Conservation (phyloP, 2,113 vertebrate species). For the Collichthys lucidus region DNA sequence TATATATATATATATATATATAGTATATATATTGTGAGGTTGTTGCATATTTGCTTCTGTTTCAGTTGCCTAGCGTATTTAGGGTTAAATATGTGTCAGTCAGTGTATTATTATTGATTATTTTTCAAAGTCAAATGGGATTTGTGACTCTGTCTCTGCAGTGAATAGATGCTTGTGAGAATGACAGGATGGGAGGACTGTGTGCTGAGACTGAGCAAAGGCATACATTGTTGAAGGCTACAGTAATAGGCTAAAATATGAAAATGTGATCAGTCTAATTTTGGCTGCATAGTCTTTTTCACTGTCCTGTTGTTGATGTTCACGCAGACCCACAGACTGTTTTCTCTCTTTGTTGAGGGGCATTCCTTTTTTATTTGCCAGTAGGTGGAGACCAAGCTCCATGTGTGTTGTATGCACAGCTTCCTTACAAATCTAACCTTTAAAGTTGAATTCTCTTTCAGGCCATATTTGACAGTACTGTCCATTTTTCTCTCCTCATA, state of each 20-base stretch:
- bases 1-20: too few relatives aligned
- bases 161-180: slow-evolving; percentile 12
- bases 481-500: slow-evolving; percentile 67
- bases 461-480: slow-evolving; percentile 61
- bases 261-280: slow-evolving; percentile 3
- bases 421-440: slow-evolving; percentile 63
- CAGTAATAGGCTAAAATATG: not conserved
- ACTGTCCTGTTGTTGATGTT: not conserved
- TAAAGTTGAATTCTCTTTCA: slow-evolving; percentile 59
- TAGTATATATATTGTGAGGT: not conserved
- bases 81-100: not conserved
- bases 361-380: slow-evolving; percentile 75
- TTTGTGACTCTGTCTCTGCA: slow-evolving; percentile 3
- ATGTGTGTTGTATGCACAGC: slow-evolving; percentile 46
- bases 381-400: slow-evolving; percentile 85
- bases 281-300: not conserved
- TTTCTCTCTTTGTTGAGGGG: slow-evolving; percentile 13
- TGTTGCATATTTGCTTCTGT: not conserved
- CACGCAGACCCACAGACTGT: not conserved
- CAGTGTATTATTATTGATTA: not conserved
- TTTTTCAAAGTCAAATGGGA: not conserved
- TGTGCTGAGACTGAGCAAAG: not conserved
- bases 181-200: not conserved
- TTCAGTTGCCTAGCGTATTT: not conserved
- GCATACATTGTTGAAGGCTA: slow-evolving; percentile 17